Conservation (phyloP, 2,113 vertebrate genomes). For the Brachyistius frenatus region DNA sequence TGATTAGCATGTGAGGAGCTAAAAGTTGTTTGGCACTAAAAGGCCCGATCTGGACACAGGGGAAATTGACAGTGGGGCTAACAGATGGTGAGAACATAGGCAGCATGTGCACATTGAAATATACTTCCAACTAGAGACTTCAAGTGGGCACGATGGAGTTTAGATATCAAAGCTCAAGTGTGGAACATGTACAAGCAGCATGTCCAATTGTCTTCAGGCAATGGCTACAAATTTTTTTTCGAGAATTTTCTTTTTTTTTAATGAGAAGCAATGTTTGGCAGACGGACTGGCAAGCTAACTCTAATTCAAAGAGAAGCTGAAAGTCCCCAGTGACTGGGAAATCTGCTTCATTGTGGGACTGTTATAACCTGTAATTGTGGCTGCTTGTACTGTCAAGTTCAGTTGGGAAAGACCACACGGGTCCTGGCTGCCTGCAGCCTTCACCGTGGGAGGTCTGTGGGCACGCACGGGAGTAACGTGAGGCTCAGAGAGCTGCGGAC, state of each 20-base stretch:
- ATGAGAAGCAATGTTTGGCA: too few relatives aligned
- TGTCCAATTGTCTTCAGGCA: neutral
- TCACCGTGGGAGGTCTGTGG: too few relatives aligned
- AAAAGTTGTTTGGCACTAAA: constrained; percentile 49
- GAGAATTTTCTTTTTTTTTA: too few relatives aligned
- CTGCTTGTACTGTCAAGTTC: neutral
- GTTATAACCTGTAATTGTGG: neutral
- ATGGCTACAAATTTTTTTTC: neutral
- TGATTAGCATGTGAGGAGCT: constrained; percentile 36
- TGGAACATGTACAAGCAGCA: neutral
- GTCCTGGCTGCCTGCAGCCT: too few relatives aligned
- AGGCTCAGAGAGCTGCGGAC: too few relatives aligned
- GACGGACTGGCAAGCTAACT: too few relatives aligned
- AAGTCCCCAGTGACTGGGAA: neutral
- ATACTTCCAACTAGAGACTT: neutral
- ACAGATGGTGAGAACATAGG: constrained; percentile 16
- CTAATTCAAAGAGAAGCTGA: neutral
- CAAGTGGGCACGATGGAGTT: neutral
- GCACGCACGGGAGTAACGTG: too few relatives aligned
- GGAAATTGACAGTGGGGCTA: constrained; percentile 7
- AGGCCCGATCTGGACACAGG: constrained; percentile 21
- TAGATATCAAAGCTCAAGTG: neutral
- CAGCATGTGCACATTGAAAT: constrained; percentile 11
- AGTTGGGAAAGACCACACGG: neutral
- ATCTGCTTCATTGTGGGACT: neutral